These are phyloP conservation scores for Blennius ocellaris DNA, from an alignment of 2,113 vertebrate species.

Conservation along the genomic window DNA sequence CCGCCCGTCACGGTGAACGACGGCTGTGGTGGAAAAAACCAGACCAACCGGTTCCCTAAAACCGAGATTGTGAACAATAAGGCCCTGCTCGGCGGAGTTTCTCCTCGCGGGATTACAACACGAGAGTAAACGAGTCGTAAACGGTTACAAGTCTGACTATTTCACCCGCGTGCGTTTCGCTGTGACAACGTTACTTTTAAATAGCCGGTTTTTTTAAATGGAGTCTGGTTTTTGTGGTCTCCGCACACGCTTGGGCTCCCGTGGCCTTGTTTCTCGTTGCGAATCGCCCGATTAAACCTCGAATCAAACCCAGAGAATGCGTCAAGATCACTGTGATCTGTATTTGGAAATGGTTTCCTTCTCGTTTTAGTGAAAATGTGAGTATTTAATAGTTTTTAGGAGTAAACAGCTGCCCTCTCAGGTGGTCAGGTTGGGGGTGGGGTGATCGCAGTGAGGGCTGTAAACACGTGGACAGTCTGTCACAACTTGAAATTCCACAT, in stretches of 20 bases:
- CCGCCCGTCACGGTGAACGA: slow-evolving; percentile 27
- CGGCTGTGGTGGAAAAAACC: slow-evolving; percentile 38
- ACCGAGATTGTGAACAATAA: neutral
- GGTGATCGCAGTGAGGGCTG: slow-evolving; percentile 21
- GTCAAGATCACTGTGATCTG: neutral
- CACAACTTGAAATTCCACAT: slow-evolving; percentile 7
- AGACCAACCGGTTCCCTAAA: slow-evolving; percentile 65
- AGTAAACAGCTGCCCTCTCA: slow-evolving; percentile 42
- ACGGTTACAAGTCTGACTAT: neutral
- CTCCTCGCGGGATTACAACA: neutral
- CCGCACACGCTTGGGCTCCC: slow-evolving; percentile 22
- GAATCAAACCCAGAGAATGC: fast-evolving
- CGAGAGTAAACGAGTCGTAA: neutral
- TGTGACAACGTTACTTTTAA: neutral
- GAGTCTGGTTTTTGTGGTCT: slow-evolving; percentile 19
- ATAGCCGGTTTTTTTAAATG: slow-evolving; percentile 9
- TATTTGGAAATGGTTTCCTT: neutral
- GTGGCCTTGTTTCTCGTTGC: slow-evolving; percentile 44
- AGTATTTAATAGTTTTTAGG: neutral
- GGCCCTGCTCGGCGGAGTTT: neutral
- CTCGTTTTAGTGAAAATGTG: neutral
- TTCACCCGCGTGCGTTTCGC: too few species aligned
- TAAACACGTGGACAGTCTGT: slow-evolving; percentile 73
- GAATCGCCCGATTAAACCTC: slow-evolving; percentile 4
- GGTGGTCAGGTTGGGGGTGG: slow-evolving; percentile 59